phyloP scores from a whole-genome alignment of 2,113 vertebrate genomes.

The Psilopsiagon aurifrons region DNA sequence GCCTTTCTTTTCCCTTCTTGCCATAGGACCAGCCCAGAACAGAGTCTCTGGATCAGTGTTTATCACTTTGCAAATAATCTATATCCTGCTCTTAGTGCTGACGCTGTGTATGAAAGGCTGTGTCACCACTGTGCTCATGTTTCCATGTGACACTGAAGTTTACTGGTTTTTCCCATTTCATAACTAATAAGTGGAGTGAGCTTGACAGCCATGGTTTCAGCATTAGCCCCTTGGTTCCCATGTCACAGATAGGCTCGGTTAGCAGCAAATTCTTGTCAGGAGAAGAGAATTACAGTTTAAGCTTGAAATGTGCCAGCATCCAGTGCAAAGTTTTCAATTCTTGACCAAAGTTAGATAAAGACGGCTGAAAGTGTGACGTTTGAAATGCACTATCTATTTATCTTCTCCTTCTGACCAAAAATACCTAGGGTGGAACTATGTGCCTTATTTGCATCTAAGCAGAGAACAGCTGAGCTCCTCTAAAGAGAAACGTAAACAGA shows the following conservation, averaged over 20 bases:
- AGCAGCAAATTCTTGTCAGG: slow-evolving; percentile 43
- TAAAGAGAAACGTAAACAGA: background rate
- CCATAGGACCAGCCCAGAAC: background rate
- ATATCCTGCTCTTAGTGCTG: slow-evolving; percentile 11
- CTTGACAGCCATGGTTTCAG: slow-evolving; percentile 28
- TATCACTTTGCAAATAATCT: slow-evolving; percentile 46
- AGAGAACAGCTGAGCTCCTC: slow-evolving; percentile 12
- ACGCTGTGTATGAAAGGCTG: background rate
- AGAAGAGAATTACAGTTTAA: slow-evolving; percentile 11
- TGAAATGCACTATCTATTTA: background rate
- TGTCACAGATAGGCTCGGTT: background rate
- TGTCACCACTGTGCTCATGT: background rate
- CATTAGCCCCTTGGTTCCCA: slow-evolving; percentile 29
- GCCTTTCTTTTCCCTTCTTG: background rate
- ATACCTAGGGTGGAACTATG: slow-evolving; percentile 36
- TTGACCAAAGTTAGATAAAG: slow-evolving; percentile 57
- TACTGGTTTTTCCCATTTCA: slow-evolving; percentile 11
- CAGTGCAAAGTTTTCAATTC: slow-evolving; percentile 20
- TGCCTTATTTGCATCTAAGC: background rate
- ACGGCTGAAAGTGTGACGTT: background rate
- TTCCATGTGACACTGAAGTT: slow-evolving; percentile 11
- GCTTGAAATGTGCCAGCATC: background rate
- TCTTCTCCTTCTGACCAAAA: slow-evolving; percentile 40
- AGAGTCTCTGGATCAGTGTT: background rate
- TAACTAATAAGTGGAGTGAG: slow-evolving; percentile 16